Percentiles rank a stretch among this genome's conserved stretches.
Conservation (phyloP, 1,140 invertebrate species). For the Pygmarrhopalites habei region DNA sequence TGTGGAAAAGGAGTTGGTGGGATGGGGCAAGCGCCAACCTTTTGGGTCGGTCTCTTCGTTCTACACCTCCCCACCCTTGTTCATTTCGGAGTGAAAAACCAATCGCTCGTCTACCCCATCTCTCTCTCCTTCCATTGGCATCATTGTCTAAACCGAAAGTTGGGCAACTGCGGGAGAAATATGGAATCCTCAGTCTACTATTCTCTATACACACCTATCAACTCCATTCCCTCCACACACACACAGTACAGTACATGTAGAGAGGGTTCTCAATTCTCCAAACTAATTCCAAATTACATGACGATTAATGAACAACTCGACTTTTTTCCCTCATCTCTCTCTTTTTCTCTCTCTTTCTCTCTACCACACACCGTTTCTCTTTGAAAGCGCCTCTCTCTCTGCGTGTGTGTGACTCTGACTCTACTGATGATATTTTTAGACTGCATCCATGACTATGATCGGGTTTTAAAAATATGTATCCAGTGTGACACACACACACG, state of each 20-base stretch:
- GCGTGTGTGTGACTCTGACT: too few relatives aligned
- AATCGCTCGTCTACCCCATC: too few relatives aligned
- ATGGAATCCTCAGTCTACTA: conserved; percentile 29
- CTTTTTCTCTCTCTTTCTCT: conserved; percentile 1
- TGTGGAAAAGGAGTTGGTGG: too few relatives aligned
- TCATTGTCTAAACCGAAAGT: conserved; percentile 32
- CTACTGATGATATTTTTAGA: too few relatives aligned
- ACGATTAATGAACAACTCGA: too few relatives aligned
- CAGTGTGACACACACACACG: too few relatives aligned
- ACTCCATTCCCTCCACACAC: background rate
- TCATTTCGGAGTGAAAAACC: conserved; percentile 37
- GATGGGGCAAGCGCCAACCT: conserved; percentile 26
- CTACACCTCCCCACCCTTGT: conserved; percentile 36
- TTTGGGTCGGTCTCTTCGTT: conserved; percentile 28
- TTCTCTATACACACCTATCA: too few relatives aligned
- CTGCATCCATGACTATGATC: too few relatives aligned
- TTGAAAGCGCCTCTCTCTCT: too few relatives aligned
- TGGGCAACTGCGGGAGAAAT: conserved; percentile 30
- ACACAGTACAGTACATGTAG: background rate
- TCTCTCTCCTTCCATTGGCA: conserved; percentile 29
- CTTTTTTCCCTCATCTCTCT: background rate
- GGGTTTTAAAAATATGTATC: too few relatives aligned
- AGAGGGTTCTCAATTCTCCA: background rate
- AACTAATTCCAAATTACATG: background rate
- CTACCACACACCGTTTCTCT: conserved; percentile 3